phyloP scores from a whole-genome alignment of 2,797 vertebrate genomes.

The Xerus rutilus region DNA sequence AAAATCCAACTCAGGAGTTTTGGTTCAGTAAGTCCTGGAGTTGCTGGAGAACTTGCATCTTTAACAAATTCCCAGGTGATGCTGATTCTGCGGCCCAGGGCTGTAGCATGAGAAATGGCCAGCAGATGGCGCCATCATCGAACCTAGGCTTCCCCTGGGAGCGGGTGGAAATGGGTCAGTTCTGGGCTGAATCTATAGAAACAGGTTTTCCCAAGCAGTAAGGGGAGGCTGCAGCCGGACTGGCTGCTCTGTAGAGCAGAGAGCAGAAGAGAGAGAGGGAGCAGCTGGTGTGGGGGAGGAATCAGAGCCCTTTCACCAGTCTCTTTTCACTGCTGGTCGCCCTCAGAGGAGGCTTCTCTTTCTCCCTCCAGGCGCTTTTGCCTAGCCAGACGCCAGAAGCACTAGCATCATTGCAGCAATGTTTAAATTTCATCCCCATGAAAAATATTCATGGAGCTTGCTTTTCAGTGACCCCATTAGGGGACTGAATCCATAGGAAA shows the following conservation, averaged over 20 bases:
- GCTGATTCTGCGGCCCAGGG: no score
- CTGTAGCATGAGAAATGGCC: constrained; percentile 39
- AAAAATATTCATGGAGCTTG: background rate
- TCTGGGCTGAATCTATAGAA: background rate
- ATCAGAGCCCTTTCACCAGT: background rate
- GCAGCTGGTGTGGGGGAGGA: constrained; percentile 29
- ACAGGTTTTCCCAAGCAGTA: background rate
- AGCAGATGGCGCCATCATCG: constrained; percentile 81
- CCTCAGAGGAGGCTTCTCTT: background rate
- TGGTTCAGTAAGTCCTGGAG: background rate
- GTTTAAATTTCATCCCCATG: background rate
- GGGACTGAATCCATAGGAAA: background rate
- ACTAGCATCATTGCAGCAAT: background rate
- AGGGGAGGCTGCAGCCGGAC: background rate
- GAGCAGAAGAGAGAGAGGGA: background rate
- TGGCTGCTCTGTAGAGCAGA: background rate
- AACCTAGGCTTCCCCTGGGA: background rate
- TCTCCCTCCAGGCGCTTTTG: background rate
- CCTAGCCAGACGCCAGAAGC: background rate
- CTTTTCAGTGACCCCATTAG: background rate
- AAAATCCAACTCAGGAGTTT: background rate
- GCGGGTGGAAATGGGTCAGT: constrained; percentile 20
- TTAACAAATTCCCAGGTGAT: no score
- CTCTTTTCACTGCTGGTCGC: background rate
- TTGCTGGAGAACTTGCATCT: background rate